Base-by-base conservation (phyloP, 2,888 invertebrate genomes). In the Sarcophaga variegata region DNA sequence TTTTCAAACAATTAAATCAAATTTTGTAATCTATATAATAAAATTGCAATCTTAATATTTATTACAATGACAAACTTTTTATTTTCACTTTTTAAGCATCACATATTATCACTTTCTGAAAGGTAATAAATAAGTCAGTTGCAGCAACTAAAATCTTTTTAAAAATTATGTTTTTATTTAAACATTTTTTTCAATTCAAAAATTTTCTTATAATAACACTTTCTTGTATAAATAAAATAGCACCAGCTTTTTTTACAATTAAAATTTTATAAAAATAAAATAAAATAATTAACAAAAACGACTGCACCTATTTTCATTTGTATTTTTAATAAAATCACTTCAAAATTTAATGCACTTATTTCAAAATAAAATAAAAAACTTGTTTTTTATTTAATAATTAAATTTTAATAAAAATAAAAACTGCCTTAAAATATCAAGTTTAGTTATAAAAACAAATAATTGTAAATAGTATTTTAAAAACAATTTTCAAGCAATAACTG, bases 371-470 rank as follows among this genome's bases (percentile, higher is more conserved):
- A 37, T 22, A 37, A 10, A 37, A 37, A 37, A 37, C 6, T 8
- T 37, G 37, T 8, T 37, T 71, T 82, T 27, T 59, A 83, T 83
- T 25, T 64, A 63, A 78, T 37, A 49, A 74, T 12, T 70, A 74
- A 62, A 74, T 82, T 82, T 85, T 60, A 75, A 79, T 60, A 79
- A 66, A 27, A 81, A 85, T 81, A 67, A 75, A 78, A 88, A 88
- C 83, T 83, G 85, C 85, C 83, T 83, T 85, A 88, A 70, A 86
- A 83, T 81, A 86, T 64, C 67, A 49, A 64, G 82, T 69, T 84
- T 72, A 78, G 83, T 81, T 85, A 71, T 64, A 27, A 37, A 60
- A 59, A 49, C 22, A 11, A 63, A 37, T 37, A 45, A 27, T 4
- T 84, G 84, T 84, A 87, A 76, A 84, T 87, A 84, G 45, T 76